Evolutionary conservation across 1,140 invertebrate genomes (phyloP).

Genomic region (Heliconius melpomene): DNA sequence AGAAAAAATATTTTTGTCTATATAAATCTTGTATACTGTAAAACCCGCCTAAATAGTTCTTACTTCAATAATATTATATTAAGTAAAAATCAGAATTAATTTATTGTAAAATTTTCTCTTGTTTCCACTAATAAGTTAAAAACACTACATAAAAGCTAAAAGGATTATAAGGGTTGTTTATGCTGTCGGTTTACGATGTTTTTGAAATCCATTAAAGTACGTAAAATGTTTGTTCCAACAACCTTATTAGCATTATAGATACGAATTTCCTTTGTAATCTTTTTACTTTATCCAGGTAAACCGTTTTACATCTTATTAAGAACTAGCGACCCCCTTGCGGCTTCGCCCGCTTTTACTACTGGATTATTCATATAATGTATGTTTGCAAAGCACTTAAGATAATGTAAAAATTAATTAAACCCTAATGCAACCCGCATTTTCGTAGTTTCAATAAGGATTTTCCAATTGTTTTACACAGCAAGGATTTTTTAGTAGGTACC

Average conservation of each 20-base stretch:
- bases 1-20: too few relatives aligned
- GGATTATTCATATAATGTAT: too few relatives aligned
- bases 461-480: too few relatives aligned
- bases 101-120: background rate
- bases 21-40: background rate
- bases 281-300: background rate
- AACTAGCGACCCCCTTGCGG: too few relatives aligned
- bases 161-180: slow-evolving; percentile 12
- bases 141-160: background rate
- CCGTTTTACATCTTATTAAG: too few relatives aligned
- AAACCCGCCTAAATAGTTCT: background rate
- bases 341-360: too few relatives aligned
- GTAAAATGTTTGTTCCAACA: background rate
- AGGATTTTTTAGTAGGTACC: too few relatives aligned
- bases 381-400: too few relatives aligned
- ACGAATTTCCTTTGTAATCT: background rate
- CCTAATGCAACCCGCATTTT: too few relatives aligned
- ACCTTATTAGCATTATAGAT: background rate
- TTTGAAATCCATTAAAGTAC: background rate
- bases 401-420: too few relatives aligned
- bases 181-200: background rate
- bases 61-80: background rate
- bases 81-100: background rate
- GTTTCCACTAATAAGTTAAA: background rate
- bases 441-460: too few relatives aligned